These are phyloP conservation scores for Drosophila suboccidentalis DNA, from an alignment of 2,888 invertebrate genomes.

Conservation along the genomic window DNA sequence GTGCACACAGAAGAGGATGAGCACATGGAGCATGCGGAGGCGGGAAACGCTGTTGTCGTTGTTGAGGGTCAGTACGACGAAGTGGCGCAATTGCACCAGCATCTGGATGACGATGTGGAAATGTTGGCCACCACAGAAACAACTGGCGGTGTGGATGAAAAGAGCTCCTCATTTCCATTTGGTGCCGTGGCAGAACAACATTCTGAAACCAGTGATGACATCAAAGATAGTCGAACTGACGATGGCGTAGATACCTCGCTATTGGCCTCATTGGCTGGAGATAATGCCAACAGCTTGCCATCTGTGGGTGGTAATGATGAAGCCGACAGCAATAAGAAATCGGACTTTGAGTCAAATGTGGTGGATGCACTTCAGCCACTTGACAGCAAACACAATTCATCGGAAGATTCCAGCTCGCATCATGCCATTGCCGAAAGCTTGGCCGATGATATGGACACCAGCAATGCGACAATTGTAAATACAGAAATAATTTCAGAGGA, in stretches of 20 bases:
- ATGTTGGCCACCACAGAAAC: constrained; percentile 62
- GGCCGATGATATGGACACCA: constrained; percentile 79
- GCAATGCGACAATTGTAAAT: constrained; percentile 88
- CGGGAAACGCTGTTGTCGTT: constrained; percentile 34
- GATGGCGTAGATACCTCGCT: constrained; percentile 84
- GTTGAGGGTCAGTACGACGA: constrained; percentile 53
- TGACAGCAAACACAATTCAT: constrained; percentile 74
- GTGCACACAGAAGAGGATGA: constrained; percentile 54
- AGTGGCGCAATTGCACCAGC: constrained; percentile 55
- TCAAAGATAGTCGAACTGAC: constrained; percentile 75
- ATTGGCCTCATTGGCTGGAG: constrained; percentile 84
- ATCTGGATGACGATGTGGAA: constrained; percentile 75
- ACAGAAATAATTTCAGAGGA: constrained; percentile 95
- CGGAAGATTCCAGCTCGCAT: constrained; percentile 83
- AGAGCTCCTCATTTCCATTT: constrained; percentile 85
- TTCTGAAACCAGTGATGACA: constrained; percentile 85
- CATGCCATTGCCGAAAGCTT: constrained; percentile 83
- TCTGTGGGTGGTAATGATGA: constrained; percentile 84
- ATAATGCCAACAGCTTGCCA: constrained; percentile 85
- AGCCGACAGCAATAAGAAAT: constrained; percentile 70
- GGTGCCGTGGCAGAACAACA: constrained; percentile 76
- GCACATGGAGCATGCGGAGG: constrained; percentile 26
- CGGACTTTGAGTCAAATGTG: constrained; percentile 75
- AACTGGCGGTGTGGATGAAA: constrained; percentile 80
- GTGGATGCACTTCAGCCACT: constrained; percentile 59